Conservation (phyloP, 23 tunicate species). For the Oikopleura albicans region DNA sequence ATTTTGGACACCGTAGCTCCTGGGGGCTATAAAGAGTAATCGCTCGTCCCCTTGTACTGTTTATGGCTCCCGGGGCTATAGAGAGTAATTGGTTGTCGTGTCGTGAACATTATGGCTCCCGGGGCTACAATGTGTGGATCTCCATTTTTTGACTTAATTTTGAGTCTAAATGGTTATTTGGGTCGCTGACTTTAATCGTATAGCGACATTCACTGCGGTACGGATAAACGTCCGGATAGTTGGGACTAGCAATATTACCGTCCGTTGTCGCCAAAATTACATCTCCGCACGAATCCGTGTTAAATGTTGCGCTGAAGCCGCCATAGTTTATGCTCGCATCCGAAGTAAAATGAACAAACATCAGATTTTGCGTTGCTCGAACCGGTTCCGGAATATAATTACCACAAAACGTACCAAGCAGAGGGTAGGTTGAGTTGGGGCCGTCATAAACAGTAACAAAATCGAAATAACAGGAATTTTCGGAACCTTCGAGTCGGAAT, state of each 20-base stretch:
- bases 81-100: no score
- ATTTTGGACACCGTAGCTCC: no score
- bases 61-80: no score
- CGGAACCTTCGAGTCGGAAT: slow-evolving; percentile 35
- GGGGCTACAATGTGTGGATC: no score
- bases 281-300: slow-evolving; percentile 40
- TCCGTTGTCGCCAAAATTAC: slow-evolving; percentile 31
- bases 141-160: no score
- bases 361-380: slow-evolving; percentile 31
- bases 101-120: no score
- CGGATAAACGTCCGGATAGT: slow-evolving; percentile 51
- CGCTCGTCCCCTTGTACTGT: no score
- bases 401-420: slow-evolving; percentile 62
- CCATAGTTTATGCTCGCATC: slow-evolving; percentile 21
- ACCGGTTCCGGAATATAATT: slow-evolving; percentile 34
- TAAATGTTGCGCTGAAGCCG: slow-evolving; percentile 40
- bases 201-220: slow-evolving; percentile 50
- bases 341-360: slow-evolving; percentile 40
- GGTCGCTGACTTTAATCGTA: slow-evolving; percentile 27
- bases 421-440: slow-evolving; percentile 22
- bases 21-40: no score
- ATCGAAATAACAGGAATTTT: slow-evolving; percentile 15
- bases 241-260: slow-evolving; percentile 54
- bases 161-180: no score
- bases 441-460: background rate